Conservation (phyloP, 2,888 invertebrate genomes). For the Megamerina dolium region DNA sequence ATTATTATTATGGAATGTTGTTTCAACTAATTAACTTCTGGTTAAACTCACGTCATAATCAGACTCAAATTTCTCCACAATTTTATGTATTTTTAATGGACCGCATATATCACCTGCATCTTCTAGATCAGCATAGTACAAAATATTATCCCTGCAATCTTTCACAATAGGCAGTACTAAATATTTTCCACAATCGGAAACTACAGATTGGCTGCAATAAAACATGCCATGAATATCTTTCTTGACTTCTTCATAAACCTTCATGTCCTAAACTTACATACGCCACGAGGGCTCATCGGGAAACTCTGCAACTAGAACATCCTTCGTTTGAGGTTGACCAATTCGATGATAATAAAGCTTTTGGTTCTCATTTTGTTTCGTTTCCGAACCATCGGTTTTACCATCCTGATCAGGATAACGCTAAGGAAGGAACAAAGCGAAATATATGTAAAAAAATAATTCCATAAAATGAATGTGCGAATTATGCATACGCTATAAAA, state of each 20-base stretch:
- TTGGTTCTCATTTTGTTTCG: constrained; percentile 79
- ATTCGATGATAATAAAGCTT: constrained; percentile 89
- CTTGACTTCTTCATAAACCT: too few relatives aligned
- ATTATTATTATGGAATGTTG: background rate
- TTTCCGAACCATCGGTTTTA: constrained; percentile 88
- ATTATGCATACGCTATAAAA: constrained; percentile 74
- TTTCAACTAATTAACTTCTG: too few relatives aligned
- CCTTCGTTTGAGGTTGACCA: constrained; percentile 78
- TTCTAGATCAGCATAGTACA: constrained; percentile 77
- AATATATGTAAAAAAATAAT: background rate
- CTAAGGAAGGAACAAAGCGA: constrained; percentile 46
- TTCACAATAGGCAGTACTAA: constrained; percentile 75
- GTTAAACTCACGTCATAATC: constrained; percentile 75
- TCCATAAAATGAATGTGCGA: background rate
- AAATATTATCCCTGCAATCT: constrained; percentile 86
- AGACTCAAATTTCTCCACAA: constrained; percentile 85
- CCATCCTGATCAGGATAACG: constrained; percentile 75
- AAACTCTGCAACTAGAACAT: constrained; percentile 83
- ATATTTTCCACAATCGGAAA: constrained; percentile 89
- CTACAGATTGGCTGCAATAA: constrained; percentile 71
- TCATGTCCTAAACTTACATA: constrained; percentile 66
- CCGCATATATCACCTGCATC: constrained; percentile 58
- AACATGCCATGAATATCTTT: too few relatives aligned
- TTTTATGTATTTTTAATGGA: constrained; percentile 65
- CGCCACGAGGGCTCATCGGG: constrained; percentile 88